Base-by-base conservation (phyloP, 1,140 invertebrate species). In the Drosophila bocqueti region DNA sequence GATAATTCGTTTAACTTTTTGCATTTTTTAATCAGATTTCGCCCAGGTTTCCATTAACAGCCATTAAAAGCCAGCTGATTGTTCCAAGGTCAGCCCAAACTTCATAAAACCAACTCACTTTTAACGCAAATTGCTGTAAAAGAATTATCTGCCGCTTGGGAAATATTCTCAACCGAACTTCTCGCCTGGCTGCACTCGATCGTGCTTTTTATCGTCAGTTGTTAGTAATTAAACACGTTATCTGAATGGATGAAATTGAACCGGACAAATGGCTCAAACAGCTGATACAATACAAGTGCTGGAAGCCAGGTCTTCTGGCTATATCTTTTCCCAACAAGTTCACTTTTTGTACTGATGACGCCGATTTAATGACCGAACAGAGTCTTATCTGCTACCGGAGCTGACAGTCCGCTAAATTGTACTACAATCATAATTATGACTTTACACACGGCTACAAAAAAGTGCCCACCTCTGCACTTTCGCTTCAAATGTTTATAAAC, bases 341-440 rank as follows among this genome's bases (percentile, higher is more conserved):
- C 61, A 66, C 75, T 79, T 83, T 79, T 29, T 43, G 18, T 21
- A 24, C 61, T 34, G 58, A 45, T 67, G 29, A 45, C 60, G 38
- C 9, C 64, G 40, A 49, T 62, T 76, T 18, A 71, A 40, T 54
- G 26, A 34, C 29, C 54, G 36, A 34, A 46, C 43, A 24, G 26
- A 57, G 10, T 60, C 55, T 81, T 81, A 84, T 84, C 77, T 60
- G 42, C 61, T 40, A 47, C 18, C 65, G 18, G 10, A 31, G 64
- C 42, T 58, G 61, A 79, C 57, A 34, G 16, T 36, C 49, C 45
- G 71, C 47, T 76, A 66, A 72, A 77, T 68, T 64, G 42, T 71
- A 38, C 52, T 60, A 63, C 21, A 60, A 59, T 69, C 10, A 60
- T 80, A 84, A 76, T 79, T 71, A 75, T 73, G 64, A 5, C 16